phyloP scores from a whole-genome alignment of 2,113 vertebrate species.

The Bos indicus region DNA sequence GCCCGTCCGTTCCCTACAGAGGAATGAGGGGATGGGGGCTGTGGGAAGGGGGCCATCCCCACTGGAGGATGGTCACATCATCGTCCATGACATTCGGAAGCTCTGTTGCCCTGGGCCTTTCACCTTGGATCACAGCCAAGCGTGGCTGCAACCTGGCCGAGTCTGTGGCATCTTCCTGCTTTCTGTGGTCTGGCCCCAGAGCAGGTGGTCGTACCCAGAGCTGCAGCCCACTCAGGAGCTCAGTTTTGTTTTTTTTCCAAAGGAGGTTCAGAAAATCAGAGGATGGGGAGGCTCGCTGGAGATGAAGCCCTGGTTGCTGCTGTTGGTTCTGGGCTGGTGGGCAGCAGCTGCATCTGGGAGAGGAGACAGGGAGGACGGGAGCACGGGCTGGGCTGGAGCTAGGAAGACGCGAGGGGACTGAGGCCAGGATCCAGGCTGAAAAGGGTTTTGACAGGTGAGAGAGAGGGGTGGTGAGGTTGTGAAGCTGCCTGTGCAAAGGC shows the following conservation, averaged over 20 bases:
- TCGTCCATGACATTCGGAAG: not conserved
- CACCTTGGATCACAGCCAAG: not conserved
- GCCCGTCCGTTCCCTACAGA: not conserved
- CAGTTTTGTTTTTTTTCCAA: not conserved
- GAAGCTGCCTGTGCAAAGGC: not conserved
- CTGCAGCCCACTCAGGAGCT: not conserved
- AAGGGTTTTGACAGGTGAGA: not conserved
- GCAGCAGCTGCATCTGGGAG: not conserved
- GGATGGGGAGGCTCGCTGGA: not conserved
- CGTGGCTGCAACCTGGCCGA: not conserved
- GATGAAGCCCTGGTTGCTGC: not conserved
- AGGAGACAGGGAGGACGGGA: not conserved
- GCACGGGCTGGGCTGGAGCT: too few species aligned
- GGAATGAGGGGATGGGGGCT: not conserved
- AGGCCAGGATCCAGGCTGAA: not conserved
- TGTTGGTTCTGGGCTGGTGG: not conserved
- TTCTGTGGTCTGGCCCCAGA: not conserved
- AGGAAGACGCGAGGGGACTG: not conserved
- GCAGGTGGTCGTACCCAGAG: not conserved
- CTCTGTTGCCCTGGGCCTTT: not conserved
- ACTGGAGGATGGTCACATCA: rapidly evolving
- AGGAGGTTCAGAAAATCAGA: not conserved
- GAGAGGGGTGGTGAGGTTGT: not conserved
- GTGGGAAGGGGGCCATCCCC: not conserved
- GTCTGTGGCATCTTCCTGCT: not conserved